These are phyloP conservation scores for Choristoneura fumiferana DNA, from an alignment of 1,140 invertebrate genomes.

Conservation along the genomic window DNA sequence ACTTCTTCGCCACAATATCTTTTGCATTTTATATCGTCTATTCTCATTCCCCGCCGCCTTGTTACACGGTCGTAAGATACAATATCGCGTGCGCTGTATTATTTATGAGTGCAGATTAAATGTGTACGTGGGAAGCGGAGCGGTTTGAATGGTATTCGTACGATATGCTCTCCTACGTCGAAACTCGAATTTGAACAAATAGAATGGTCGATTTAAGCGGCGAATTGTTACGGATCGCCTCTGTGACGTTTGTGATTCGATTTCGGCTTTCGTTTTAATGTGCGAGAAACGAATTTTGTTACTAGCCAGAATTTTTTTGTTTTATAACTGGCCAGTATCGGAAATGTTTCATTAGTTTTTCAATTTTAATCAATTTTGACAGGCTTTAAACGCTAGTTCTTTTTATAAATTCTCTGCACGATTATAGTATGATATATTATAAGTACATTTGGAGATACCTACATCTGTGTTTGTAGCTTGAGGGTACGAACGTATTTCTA, in stretches of 20 bases:
- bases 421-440: not conserved
- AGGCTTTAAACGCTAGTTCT: not conserved
- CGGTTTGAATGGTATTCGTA: slow-evolving; percentile 57
- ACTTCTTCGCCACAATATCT: slow-evolving; percentile 43
- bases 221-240: slow-evolving; percentile 39
- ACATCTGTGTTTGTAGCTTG: not conserved
- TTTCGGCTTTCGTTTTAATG: slow-evolving; percentile 25
- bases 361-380: not conserved
- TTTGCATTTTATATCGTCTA: slow-evolving; percentile 36
- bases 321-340: not conserved
- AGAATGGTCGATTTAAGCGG: slow-evolving; percentile 47
- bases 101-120: slow-evolving; percentile 31
- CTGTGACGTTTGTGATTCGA: slow-evolving; percentile 25
- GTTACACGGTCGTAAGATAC: slow-evolving; percentile 33
- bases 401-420: not conserved
- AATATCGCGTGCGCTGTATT: slow-evolving; percentile 31
- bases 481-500: not conserved
- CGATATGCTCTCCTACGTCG: slow-evolving; percentile 45
- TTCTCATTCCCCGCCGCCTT: slow-evolving; percentile 23
- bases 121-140: slow-evolving; percentile 22
- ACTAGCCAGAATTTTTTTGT: slow-evolving; percentile 1
- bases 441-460: not conserved
- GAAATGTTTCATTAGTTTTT: not conserved
- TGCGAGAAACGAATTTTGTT: slow-evolving; percentile 24
- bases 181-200: slow-evolving; percentile 51